Evolutionary conservation across 2,797 vertebrate species (phyloP), one percentile per base, ranked within the genome.

Genomic region (Benthosema pterotum): DNA sequence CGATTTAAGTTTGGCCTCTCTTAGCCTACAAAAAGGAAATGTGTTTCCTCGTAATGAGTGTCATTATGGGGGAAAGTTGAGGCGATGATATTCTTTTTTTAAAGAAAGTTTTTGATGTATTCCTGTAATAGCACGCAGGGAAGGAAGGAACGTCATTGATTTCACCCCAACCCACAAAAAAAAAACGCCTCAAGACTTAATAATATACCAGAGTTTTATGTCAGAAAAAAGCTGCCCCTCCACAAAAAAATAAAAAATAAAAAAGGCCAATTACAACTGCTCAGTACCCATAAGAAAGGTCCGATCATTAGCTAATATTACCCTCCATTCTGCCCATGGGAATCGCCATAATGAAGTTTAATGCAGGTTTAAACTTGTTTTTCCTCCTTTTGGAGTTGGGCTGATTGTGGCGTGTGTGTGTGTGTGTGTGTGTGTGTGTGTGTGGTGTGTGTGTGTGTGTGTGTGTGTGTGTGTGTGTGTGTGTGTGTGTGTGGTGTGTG

Each of bases 341-440:
- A 83, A 72, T 61, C 60, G 49, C 63, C 68, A 22, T 69, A 74
- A 74, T 72, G 32, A 9, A 58, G 28, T 69, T 72, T 75, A 85
- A 84, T 78, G 77, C 70, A 69, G 57, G 73, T 84, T 85, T 77
- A 78, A 83, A 84, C 69, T 71, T 70, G 22, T 2, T 22, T 25
- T 25, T 79, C n/a, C n/a, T n/a, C n/a, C n/a, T 72, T 83, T 80
- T 76, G 66, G 71, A 76, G 65, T 52, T n/a, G 3, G 77, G 72
- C 77, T 80, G 72, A 84, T 78, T 80, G 82, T 52, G 52, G 32
- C 60, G 59, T 76, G 49, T 32, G 28, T 32, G 28, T 7, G n/a
- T n/a, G n/a, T n/a, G n/a, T n/a, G n/a, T 25, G 25, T 25, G 25
- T 25, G 25, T 25, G 25, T 25, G 25, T 25, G 25, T 25, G 25